Percentiles rank a stretch among this genome's conserved stretches.
These are phyloP conservation scores for Thumatha senex DNA, from an alignment of 2,888 invertebrate species.

Conservation along the genomic window DNA sequence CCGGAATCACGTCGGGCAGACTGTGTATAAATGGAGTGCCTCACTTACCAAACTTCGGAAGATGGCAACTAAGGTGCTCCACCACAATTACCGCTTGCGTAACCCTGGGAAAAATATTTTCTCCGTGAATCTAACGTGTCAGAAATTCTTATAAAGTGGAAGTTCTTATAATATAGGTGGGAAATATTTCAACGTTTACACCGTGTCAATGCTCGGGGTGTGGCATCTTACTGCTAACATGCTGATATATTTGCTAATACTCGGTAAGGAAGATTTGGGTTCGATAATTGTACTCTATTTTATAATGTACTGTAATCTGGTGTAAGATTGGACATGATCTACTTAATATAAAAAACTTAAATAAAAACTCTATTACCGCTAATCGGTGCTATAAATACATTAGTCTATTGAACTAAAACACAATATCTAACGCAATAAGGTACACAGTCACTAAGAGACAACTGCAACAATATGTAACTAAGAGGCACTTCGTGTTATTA, in stretches of 20 bases:
- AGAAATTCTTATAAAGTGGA: constrained; percentile 76
- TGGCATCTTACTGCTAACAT: constrained; percentile 71
- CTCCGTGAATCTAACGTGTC: constrained; percentile 84
- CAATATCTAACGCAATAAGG: constrained; percentile 45
- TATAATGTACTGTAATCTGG: constrained; percentile 50
- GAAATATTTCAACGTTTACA: constrained; percentile 55
- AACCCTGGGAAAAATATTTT: constrained; percentile 84
- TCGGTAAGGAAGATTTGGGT: constrained; percentile 55
- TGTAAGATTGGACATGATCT: constrained; percentile 58
- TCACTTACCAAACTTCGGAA: constrained; percentile 83
- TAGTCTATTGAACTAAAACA: constrained; percentile 69
- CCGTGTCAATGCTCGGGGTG: constrained; percentile 66
- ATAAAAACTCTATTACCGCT: constrained; percentile 71
- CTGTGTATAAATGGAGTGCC: constrained; percentile 82
- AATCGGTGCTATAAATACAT: constrained; percentile 63
- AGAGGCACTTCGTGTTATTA: constrained; percentile 47
- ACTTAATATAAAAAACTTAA: constrained; percentile 57
- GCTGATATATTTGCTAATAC: constrained; percentile 60
- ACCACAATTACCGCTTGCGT: constrained; percentile 84
- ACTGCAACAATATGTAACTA: constrained; percentile 65
- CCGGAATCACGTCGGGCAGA: constrained; percentile 82
- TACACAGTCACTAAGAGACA: constrained; percentile 64
- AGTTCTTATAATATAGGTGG: constrained; percentile 64
- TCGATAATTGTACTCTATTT: constrained; percentile 53
- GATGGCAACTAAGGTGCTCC: constrained; percentile 84